Evolutionary conservation across 2,113 vertebrate species (phyloP), one percentile per base, ranked within the genome.

Genomic region (Potamarius usumacintae): DNA sequence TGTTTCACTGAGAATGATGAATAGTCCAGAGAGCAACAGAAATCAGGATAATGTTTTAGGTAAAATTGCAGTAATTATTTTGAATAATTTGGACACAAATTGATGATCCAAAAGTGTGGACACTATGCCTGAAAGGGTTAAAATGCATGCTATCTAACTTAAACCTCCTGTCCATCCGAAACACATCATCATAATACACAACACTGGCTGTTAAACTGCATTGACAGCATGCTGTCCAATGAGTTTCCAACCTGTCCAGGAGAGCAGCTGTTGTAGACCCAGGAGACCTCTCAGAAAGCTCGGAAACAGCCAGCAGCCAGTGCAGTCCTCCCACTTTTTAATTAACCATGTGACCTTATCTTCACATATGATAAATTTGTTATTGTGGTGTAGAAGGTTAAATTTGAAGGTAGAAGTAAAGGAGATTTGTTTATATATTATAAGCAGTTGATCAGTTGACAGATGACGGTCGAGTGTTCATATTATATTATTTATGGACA

Each of bases 231-330:
- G 11, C 77, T 92, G 91, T 90, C 92, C 91, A 92, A 93, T 91
- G 91, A 93, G 92, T 91, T 93, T 91, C 90, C 92, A 90, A 88
- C 92, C 90, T 92, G 92, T 93, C 92, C 92, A 85, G 85, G 71
- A 55, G 87, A 89, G 92, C 94, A 94, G 93, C 92, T 95, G 94
- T 93, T 89, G 82, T 85, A 34, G 48, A 86, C 91, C 89, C 87
- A 90, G 93, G 93, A 88, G 92, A 93, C 91, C 85, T 90, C 88
- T 87, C 82, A 52, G 90, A 85, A 92, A 92, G 89, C 90, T 92
- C 90, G 84, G 88, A 83, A 84, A 90, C 86, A 90, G 89, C 86
- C 88, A 86, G 90, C 90, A 93, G 92, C 90, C 92, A 93, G 79
- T 9, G 22, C 42, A 62, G 83, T 80, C 62, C 78, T 53, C 74